Evolutionary conservation across 2,113 vertebrate species (phyloP), one percentile per base, ranked within the genome.

Genomic region (Formicarius rufipectus): DNA sequence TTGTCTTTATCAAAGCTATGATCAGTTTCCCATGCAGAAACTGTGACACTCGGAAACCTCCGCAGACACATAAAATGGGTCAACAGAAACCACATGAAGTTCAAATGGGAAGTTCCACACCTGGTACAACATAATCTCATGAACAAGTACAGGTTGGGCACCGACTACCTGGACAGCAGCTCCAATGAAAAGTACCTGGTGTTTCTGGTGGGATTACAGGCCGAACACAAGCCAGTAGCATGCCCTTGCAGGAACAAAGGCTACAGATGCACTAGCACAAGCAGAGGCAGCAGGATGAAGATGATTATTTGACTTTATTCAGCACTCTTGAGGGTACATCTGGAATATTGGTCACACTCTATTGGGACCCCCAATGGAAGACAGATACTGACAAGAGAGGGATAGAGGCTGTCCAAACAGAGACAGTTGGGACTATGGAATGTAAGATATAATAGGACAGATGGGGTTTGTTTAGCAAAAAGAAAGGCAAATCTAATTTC

Each of bases 151-250:
- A 87, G 53, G 24, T 5, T 85, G 66, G 55, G 19, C 55, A 84
- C 37, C 1, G 12, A 77, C 28, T 56, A 56, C n/a, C 45, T 1
- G 0, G 45, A 66, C 53, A 73, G 44, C 53, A 93, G 39, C 21
- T 60, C 50, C 44, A 69, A 1, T 11, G 21, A 44, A 76, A 90
- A 76, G 35, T 18, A 74, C 14, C 47, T 52, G 20, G 8, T 19
- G 42, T 50, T 79, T 21, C 42, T 33, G 33, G 30, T 80, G 24
- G 62, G 25, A 30, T 72, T 30, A 77, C 49, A 81, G 50, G 28
- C 20, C 40, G 44, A 75, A 68, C 49, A 44, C 0, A 0, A 90
- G 44, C 8, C 40, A 60, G 78, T 4, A 64, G 22, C 0, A 1
- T 37, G 25, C 2, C 35, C 64, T 21, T 59, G 44, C 37, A 81